Conservation (phyloP, 92 coral and sea anemone species). For the Epizoanthus fatuus region DNA sequence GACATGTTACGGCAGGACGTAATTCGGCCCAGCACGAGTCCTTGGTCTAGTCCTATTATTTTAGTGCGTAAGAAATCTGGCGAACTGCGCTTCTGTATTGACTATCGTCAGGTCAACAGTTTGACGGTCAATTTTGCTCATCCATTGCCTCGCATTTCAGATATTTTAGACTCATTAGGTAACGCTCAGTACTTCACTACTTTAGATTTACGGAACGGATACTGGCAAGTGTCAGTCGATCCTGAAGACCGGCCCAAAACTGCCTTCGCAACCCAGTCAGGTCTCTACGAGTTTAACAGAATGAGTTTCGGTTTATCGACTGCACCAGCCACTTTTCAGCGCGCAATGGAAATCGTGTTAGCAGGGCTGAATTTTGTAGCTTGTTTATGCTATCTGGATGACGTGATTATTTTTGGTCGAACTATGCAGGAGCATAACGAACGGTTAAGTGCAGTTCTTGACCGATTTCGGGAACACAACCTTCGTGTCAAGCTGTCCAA, state of each 20-base stretch:
- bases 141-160: constrained; percentile 27
- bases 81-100: constrained; percentile 43
- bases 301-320: constrained; percentile 55
- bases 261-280: constrained; percentile 45
- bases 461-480: constrained; percentile 27
- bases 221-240: constrained; percentile 39
- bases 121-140: constrained; percentile 36
- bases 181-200: constrained; percentile 31
- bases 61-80: constrained; percentile 42
- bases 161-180: constrained; percentile 17
- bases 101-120: constrained; percentile 35
- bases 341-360: constrained; percentile 30
- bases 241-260: constrained; percentile 47
- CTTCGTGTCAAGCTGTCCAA: constrained; percentile 45
- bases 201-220: constrained; percentile 33
- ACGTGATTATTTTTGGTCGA: constrained; percentile 43
- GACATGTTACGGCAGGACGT: constrained; percentile 39
- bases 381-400: constrained; percentile 52
- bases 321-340: constrained; percentile 58
- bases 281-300: constrained; percentile 40
- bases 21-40: constrained; percentile 39
- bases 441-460: constrained; percentile 22
- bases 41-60: constrained; percentile 38
- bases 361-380: constrained; percentile 38
- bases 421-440: constrained; percentile 28